Evolutionary conservation across 2,113 vertebrate genomes (phyloP), one percentile per base, ranked within the genome.

Genomic region (Willisornis vidua): DNA sequence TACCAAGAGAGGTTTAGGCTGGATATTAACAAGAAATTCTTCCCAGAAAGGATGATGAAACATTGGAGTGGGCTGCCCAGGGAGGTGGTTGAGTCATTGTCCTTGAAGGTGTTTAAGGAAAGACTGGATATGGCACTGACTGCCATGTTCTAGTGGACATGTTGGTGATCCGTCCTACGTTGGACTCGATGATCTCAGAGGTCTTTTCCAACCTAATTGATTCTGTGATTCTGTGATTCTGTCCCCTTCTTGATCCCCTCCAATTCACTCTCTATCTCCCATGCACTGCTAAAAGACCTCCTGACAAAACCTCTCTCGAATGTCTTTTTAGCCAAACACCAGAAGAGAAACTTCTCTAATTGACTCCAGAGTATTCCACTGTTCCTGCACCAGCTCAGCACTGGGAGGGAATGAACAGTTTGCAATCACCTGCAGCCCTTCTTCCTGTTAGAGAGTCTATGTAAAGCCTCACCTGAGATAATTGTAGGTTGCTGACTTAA

Each of bases 101-200:
- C 23, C 33, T 12, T 61, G 37, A 18, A 75, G 18, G 6, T 54
- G 16, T 68, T 89, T 29, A n/a, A n/a, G 39, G 19, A 54, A 59
- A 24, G 15, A 5, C 54, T 54, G 39, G 28, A 54, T 0, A 0
- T 31, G 6, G 19, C 29, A 54, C 46, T n/a, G 4, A 22, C 24
- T 48, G 28, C 46, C 39, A 4, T 19, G n/a, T 14, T 54, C 46
- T 46, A 5, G 4, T n/a, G 45, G 46, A 52, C 33, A n/a, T 6
- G 18, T 25, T 43, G 26, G 5, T 45, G 31, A 37, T 88, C 2
- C 0, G 18, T 51, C 19, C 6, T 23, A 33, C 9, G 19, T 9
- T 72, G 10, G 54, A 67, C 12, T 54, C 4, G 24, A 31, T 25
- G n/a, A 46, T 54, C 39, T 29, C 61, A 75, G 61, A 52, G 39